phyloP scores from a whole-genome alignment of 2,113 vertebrate species.

The Ptyas mucosa region DNA sequence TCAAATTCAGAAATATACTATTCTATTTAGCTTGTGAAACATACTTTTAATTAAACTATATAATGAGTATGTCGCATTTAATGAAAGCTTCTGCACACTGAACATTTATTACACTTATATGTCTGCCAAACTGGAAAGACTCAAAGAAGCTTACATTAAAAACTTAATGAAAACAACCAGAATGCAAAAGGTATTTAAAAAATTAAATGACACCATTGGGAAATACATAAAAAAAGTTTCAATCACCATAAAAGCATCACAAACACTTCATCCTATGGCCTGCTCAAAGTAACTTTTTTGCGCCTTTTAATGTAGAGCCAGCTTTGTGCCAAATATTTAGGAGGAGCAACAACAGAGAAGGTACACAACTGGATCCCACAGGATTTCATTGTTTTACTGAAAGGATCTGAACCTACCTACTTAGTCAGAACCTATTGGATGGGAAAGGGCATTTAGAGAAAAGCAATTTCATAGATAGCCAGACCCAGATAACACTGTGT shows the following conservation, averaged over 20 bases:
- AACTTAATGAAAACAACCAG: background rate
- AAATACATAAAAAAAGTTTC: background rate
- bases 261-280: background rate
- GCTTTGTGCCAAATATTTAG: background rate
- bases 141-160: background rate
- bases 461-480: background rate
- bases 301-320: background rate
- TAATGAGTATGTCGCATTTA: background rate
- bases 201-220: background rate
- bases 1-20: background rate
- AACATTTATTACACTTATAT: background rate
- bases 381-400: background rate
- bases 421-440: background rate
- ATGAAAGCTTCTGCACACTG: background rate
- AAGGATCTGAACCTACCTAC: background rate
- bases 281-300: background rate
- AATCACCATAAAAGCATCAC: background rate
- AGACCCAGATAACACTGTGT: background rate
- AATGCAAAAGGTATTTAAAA: background rate
- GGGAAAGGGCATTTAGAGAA: background rate
- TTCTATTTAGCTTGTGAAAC: background rate
- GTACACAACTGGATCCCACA: background rate
- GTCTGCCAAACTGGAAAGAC: background rate
- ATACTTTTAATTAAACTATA: background rate
- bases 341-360: background rate